A percentile compares a stretch with the other conserved stretches of the same genome.
These are phyloP conservation scores for Pseudochirops corinnae DNA, from an alignment of 2,797 vertebrate species.

Conservation along the genomic window DNA sequence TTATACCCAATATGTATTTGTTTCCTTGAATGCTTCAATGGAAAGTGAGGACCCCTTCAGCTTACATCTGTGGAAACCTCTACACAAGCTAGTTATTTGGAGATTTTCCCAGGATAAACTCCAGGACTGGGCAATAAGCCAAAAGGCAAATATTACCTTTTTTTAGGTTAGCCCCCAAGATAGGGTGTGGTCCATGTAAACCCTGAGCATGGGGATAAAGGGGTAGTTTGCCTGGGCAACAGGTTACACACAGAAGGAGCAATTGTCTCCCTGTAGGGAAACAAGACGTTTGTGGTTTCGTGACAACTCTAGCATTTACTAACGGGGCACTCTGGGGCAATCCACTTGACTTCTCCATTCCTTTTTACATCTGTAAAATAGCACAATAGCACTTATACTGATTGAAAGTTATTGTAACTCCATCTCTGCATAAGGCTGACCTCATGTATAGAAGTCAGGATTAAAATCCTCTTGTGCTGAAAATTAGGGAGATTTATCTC, in stretches of 20 bases:
- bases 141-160: not conserved
- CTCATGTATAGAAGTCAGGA: conserved; percentile 4
- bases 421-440: not conserved
- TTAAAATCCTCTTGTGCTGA: conserved; percentile 46
- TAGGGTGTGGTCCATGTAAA: not conserved
- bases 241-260: not conserved
- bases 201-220: not conserved
- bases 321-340: not conserved
- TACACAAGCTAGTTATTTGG: not conserved
- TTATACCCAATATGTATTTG: not conserved
- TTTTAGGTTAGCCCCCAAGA: not conserved
- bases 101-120: not conserved
- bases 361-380: not conserved
- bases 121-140: not conserved
- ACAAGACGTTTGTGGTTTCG: not conserved
- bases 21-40: not conserved
- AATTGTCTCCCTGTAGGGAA: not conserved
- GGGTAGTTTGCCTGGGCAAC: not conserved
- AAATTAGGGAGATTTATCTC: conserved; percentile 19
- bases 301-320: not conserved
- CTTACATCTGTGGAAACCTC: not conserved
- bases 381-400: not conserved
- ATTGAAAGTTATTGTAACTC: not conserved
- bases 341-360: not conserved
- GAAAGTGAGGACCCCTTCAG: not conserved